Conservation (phyloP, 2,113 vertebrate species). For the Myodes glareolus region DNA sequence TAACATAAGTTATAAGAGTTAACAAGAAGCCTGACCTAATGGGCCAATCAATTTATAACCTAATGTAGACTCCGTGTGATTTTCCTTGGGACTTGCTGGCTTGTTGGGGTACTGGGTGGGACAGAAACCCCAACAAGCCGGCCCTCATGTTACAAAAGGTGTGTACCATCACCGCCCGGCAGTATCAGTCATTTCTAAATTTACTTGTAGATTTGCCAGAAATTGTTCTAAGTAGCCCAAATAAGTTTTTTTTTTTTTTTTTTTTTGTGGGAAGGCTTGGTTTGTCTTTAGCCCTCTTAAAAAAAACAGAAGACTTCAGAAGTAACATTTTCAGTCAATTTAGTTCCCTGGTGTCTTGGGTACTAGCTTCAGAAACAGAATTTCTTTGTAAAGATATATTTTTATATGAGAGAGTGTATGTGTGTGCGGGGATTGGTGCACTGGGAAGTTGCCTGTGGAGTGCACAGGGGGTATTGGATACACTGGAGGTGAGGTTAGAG, state of each 20-base stretch:
- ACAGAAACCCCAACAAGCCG: no score
- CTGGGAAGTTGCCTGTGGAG: neutral
- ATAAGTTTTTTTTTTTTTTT: neutral
- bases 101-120: no score
- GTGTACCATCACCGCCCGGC: no score
- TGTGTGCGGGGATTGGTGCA: neutral
- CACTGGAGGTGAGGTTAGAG: neutral
- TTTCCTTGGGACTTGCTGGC: no score
- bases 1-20: no score
- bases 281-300: neutral
- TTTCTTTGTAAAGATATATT: neutral
- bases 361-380: conserved; percentile 44
- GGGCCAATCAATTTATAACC: no score
- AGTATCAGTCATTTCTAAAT: conserved; percentile 16
- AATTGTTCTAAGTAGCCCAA: neutral
- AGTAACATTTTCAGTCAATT: neutral
- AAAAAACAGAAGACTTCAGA: conserved; percentile 31
- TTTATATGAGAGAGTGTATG: neutral
- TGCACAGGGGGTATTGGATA: neutral
- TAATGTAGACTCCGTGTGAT: no score
- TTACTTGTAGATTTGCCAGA: conserved; percentile 20
- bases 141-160: no score
- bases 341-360: conserved; percentile 20
- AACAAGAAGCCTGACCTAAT: no score
- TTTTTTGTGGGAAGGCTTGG: conserved; percentile 8